These are phyloP conservation scores for Timema cristinae DNA, from an alignment of 2,888 invertebrate genomes.

Conservation along the genomic window DNA sequence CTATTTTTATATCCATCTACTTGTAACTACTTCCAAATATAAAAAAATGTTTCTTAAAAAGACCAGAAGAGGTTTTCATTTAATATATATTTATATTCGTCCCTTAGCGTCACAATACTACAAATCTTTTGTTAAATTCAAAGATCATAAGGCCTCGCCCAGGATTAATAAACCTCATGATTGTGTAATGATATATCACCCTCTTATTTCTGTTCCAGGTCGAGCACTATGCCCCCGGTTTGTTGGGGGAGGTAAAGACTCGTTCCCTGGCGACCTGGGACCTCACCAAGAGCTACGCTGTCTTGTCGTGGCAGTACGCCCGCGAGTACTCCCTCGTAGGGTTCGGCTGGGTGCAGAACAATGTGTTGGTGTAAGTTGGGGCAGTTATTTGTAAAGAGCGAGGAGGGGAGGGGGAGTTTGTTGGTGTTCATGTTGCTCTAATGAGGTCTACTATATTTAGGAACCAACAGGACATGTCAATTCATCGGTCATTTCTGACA, in stretches of 20 bases:
- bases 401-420: background rate
- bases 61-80: too few species aligned
- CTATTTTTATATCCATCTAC: too few species aligned
- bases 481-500: too few species aligned
- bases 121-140: too few species aligned
- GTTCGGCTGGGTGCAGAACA: conserved; percentile 51
- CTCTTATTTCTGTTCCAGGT: conserved; percentile 47
- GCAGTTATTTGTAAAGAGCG: conserved; percentile 26
- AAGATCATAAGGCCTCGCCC: too few species aligned
- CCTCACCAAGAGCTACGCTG: conserved; percentile 39
- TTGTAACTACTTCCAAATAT: too few species aligned
- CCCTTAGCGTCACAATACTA: too few species aligned
- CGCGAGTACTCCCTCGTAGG: conserved; percentile 52
- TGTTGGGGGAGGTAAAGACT: conserved; percentile 58
- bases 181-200: background rate
- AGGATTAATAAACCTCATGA: too few species aligned
- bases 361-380: conserved; percentile 72
- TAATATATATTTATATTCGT: too few species aligned
- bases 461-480: too few species aligned
- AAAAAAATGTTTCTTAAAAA: too few species aligned
- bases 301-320: conserved; percentile 44
- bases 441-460: too few species aligned
- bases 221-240: conserved; percentile 69
- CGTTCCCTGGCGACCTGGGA: conserved; percentile 48
- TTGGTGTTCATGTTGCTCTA: background rate